Conservation (phyloP, 2,888 invertebrate genomes). For the Chaetoderma sp. region DNA sequence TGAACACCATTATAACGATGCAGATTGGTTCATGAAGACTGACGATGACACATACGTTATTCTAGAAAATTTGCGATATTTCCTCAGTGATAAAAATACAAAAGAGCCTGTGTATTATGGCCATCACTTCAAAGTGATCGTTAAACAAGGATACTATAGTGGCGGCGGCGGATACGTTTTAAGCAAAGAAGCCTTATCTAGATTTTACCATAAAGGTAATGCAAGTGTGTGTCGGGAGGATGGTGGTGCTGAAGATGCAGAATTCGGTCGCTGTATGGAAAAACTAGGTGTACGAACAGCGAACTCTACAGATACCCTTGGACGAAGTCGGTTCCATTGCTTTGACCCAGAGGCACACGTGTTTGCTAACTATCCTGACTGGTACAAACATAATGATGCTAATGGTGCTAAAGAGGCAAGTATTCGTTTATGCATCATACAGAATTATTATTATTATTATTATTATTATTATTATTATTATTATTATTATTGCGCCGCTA, state of each 20-base stretch:
- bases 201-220: conserved; percentile 77
- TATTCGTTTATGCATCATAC: too few relatives aligned
- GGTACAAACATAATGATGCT: conserved; percentile 59
- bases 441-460: too few relatives aligned
- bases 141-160: conserved; percentile 69
- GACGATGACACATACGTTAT: conserved; percentile 98
- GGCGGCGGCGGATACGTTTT: conserved; percentile 86
- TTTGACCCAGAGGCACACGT: conserved; percentile 59
- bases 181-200: conserved; percentile 81
- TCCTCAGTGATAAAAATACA: conserved; percentile 82
- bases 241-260: conserved; percentile 62
- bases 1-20: conserved; percentile 82
- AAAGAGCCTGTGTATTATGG: conserved; percentile 84
- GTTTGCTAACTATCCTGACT: conserved; percentile 55
- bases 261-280: conserved; percentile 62
- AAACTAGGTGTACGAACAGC: conserved; percentile 56
- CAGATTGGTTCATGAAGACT: conserved; percentile 98
- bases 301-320: conserved; percentile 55
- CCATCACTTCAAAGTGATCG: conserved; percentile 50
- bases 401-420: conserved; percentile 58
- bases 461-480: too few relatives aligned
- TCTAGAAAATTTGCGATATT: conserved; percentile 92
- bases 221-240: conserved; percentile 45
- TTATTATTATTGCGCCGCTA: too few relatives aligned
- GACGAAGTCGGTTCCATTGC: conserved; percentile 62